Base-by-base conservation (phyloP, 2,113 vertebrate species). In the Salvelinus namaycush region DNA sequence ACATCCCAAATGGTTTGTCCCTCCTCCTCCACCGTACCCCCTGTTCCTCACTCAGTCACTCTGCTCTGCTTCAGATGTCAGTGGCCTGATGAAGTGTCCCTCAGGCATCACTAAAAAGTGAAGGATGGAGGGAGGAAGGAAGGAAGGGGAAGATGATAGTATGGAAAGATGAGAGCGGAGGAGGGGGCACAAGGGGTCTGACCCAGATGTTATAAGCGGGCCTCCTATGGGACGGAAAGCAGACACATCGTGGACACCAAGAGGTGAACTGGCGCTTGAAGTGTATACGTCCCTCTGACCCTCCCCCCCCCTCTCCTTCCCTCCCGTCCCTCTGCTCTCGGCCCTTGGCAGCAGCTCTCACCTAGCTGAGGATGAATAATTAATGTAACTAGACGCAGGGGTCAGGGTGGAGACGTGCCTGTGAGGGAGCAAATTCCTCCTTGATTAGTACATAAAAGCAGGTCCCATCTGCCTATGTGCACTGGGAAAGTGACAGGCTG, bases 371-470 rank as follows among this genome's bases (percentile, higher is more conserved):
- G 83, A 93, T 93, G 92, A 94, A 94, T 93, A 93, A 93, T 94
- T 86, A 91, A 94, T 93, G 88, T 84, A 90, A 92, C 89, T 84
- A 91, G 90, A 92, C 80, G 77, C 85, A 48, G 13, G 86, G 92
- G 93, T 93, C 59, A 62, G 92, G 91, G 82, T 88, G 93, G 91
- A 90, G 89, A 85, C 77, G 77, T 92, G 89, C 92, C 91, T 93
- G 90, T 90, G 90, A 89, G 91, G 87, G 90, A 93, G 89, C 89
- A 89, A 90, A 92, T 91, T 93, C 92, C 91, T 91, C 85, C 91
- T 92, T 91, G 92, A 93, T 93, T 92, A 91, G 91, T 90, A 92
- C 90, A 90, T 89, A 91, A 93, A 93, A 90, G 86, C 80, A 75
- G 81, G 73, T 81, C 87, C 91, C 92, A 92, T 92, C 92, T 92